Conservation (phyloP, 2,888 invertebrate genomes). For the Orchesella flavescens region DNA sequence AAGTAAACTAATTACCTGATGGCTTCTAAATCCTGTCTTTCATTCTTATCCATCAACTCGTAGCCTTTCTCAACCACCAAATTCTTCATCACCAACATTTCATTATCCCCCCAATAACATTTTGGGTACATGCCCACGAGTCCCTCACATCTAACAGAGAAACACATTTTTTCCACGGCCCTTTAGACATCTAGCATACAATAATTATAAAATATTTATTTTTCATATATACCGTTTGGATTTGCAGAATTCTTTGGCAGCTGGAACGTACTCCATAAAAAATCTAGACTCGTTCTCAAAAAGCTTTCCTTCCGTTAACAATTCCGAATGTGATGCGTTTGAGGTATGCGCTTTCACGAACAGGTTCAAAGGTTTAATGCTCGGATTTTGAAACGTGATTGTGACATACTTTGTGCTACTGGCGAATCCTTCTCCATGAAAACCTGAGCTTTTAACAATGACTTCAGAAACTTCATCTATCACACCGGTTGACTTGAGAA, state of each 20-base stretch:
- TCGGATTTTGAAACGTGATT: slow-evolving; percentile 11
- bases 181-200: too few relatives aligned
- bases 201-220: too few relatives aligned
- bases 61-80: slow-evolving; percentile 36
- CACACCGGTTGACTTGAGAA: slow-evolving; percentile 44
- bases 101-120: slow-evolving; percentile 54
- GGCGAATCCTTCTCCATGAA: slow-evolving; percentile 35
- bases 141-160: slow-evolving; percentile 10
- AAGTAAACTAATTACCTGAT: slow-evolving; percentile 16
- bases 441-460: slow-evolving; percentile 19
- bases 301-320: not conserved
- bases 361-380: slow-evolving; percentile 14
- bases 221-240: not conserved
- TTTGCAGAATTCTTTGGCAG: slow-evolving; percentile 22
- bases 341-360: slow-evolving; percentile 9
- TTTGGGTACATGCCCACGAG: slow-evolving; percentile 51
- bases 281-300: slow-evolving; percentile 32
- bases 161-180: not conserved
- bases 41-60: slow-evolving; percentile 27
- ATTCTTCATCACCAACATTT: slow-evolving; percentile 60
- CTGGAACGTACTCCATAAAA: slow-evolving; percentile 12
- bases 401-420: slow-evolving; percentile 7
- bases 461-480: slow-evolving; percentile 43
- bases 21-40: slow-evolving; percentile 41
- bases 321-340: not conserved